Conservation (phyloP, 2,888 invertebrate species). For the Caprella mutica region DNA sequence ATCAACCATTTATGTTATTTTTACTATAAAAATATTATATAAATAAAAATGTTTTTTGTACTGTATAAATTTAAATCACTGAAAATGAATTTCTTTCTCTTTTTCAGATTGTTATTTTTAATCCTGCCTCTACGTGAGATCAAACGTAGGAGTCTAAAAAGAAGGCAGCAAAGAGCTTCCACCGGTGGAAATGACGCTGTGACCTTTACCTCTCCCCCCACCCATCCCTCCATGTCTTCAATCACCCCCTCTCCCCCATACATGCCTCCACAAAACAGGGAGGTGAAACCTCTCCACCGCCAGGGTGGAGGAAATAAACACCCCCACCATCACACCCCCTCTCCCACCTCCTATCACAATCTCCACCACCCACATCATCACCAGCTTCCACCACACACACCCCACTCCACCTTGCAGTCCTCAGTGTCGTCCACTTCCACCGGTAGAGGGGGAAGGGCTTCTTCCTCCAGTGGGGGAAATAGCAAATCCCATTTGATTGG, state of each 20-base stretch:
- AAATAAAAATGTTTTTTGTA: no score
- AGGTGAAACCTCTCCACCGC: neutral
- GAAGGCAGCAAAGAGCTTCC: no score
- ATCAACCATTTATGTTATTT: no score
- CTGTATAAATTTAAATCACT: no score
- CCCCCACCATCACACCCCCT: neutral
- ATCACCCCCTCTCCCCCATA: constrained; percentile 7
- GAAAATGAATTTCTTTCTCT: no score
- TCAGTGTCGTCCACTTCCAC: constrained; percentile 1
- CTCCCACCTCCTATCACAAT: neutral
- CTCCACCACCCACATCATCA: neutral
- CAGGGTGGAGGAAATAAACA: neutral
- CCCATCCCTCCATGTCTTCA: neutral
- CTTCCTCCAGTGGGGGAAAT: neutral
- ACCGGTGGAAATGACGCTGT: constrained; percentile 4
- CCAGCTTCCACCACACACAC: neutral
- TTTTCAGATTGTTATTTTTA: no score
- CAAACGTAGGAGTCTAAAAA: no score
- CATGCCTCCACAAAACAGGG: constrained; percentile 4
- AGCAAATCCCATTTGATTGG: no score
- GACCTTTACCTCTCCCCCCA: neutral
- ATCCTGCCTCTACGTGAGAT: no score
- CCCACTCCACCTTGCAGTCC: constrained; percentile 6
- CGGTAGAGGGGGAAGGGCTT: neutral
- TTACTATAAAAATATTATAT: no score